Base-by-base conservation (phyloP, 2,113 vertebrate species). In the Strigops habroptila region DNA sequence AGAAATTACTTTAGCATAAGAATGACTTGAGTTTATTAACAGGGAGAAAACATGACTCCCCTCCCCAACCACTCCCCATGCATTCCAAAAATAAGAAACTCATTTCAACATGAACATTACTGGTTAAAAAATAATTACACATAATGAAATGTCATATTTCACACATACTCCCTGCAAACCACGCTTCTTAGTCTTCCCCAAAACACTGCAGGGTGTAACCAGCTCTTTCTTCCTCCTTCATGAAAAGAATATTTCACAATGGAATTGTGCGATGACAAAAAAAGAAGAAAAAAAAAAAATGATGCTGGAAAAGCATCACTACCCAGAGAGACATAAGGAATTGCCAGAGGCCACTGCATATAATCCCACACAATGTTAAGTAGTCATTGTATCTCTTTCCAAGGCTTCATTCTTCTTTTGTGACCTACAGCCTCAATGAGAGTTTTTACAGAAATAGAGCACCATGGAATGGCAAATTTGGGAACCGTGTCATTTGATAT, bases 1-100 rank as follows among this genome's bases (percentile, higher is more conserved):
- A 96, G 95, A 96, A 97, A 97, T 97, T 93, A 84, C 93, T 93
- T 95, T 91, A 96, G 92, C 95, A 86, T 96, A 96, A 75, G 84
- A 88, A 88, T 95, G 94, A 81, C 67, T 95, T 73, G 78, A 87
- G 94, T 95, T 91, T 94, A 96, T 96, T 96, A 96, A 93, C 73
- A 95, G 59, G 73, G 67, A 90, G 91, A 95, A 89, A 88, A 27
- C 94, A 83, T 39, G 59, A 93, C 68, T 88, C 68, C 85, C 87
- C 35, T 85, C 71, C 80, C 69, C 81, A 82, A 6, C 91, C 90
- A 94, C 69, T 83, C 82, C 84, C 75, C 70, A 12, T 92, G 82
- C 91, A 93, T 94, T 90, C 89, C 95, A 92, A 90, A 97, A 93
- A 82, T 88, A 95, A 88, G 80, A 94, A 95, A 79, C 86, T 97